Base-by-base conservation (phyloP, 2,888 invertebrate genomes). In the Parascotia fuliginaria region DNA sequence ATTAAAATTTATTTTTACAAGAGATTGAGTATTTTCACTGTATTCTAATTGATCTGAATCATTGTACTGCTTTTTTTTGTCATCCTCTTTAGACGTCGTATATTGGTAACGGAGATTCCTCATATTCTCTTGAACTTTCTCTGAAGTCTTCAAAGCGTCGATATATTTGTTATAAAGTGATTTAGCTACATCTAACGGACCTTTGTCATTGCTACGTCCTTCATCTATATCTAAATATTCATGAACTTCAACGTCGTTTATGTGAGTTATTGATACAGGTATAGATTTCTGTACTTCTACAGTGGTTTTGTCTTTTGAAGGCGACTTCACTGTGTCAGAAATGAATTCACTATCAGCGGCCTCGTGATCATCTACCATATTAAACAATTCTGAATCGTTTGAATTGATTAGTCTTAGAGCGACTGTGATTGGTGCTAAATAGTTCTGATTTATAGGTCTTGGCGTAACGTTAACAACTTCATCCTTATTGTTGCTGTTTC, bases 271-370 rank as follows among this genome's bases (percentile, higher is more conserved):
- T 39, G 93, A 93, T 48, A 93, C 79, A 0, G 94, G 94, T 12
- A 95, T 83, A 0, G 95, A 95, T 76, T 95, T 90, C 67, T 95
- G 95, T 2, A 95, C 81, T 83, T 95, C 95, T 0, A 95, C 94
- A 27, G 91, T 79, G 0, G 94, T 94, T 64, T 87, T 93, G 41
- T 87, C 87, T 49, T 80, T 85, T 11, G 79, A 68, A 6, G 93
- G 92, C 52, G 70, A 81, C 50, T 81, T 70, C 7, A 92, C 83
- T 37, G 87, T 85, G 31, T 87, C 75, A 24, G 83, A 57, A 44
- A 90, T 60, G 2, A 87, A 55, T 73, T 92, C 92, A 55, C 87
- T 90, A 40, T 90, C 88, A 1, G 89, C 81, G 13, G 76, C 74
- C 56, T 89, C 89, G 38, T 83, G 81, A 46, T 91, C 90, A 29